Evolutionary conservation across 2,888 invertebrate species (phyloP).

Genomic region (Drosophila algonquin): DNA sequence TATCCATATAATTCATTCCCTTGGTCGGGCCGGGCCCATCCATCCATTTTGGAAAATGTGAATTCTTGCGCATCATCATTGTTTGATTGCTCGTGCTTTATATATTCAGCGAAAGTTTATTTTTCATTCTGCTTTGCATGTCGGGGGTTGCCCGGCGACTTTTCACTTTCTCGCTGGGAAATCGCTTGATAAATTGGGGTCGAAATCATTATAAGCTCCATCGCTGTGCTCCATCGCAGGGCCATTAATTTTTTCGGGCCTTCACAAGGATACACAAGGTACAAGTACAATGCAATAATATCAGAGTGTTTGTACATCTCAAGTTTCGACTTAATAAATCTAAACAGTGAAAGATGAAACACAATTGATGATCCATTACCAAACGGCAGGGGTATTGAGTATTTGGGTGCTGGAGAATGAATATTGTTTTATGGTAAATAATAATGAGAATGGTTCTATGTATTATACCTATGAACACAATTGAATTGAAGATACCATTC

Average conservation of each 20-base stretch:
- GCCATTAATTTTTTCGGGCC: conserved; percentile 68
- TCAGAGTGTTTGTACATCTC: conserved; percentile 37
- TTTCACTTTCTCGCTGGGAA: conserved; percentile 61
- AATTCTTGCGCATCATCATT: conserved; percentile 82
- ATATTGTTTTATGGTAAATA: no score
- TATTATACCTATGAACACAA: no score
- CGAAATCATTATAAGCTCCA: conserved; percentile 77
- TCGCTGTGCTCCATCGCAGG: conserved; percentile 68
- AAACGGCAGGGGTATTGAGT: not conserved
- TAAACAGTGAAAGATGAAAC: conserved; percentile 14
- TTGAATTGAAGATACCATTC: no score
- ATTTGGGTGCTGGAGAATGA: no score
- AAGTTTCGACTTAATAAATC: conserved; percentile 40
- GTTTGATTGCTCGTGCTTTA: conserved; percentile 80
- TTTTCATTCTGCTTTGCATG: conserved; percentile 54
- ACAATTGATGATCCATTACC: conserved; percentile 7
- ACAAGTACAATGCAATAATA: conserved; percentile 41
- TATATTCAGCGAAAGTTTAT: conserved; percentile 57
- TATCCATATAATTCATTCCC: conserved; percentile 76
- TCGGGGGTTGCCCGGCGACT: conserved; percentile 40
- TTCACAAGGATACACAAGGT: conserved; percentile 19
- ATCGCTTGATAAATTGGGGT: conserved; percentile 80
- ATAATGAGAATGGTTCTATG: no score
- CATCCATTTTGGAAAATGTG: conserved; percentile 78
- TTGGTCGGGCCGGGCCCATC: conserved; percentile 49